Evolutionary conservation across 2,888 invertebrate species (phyloP).

Genomic region (Coelogynopora nodosa): DNA sequence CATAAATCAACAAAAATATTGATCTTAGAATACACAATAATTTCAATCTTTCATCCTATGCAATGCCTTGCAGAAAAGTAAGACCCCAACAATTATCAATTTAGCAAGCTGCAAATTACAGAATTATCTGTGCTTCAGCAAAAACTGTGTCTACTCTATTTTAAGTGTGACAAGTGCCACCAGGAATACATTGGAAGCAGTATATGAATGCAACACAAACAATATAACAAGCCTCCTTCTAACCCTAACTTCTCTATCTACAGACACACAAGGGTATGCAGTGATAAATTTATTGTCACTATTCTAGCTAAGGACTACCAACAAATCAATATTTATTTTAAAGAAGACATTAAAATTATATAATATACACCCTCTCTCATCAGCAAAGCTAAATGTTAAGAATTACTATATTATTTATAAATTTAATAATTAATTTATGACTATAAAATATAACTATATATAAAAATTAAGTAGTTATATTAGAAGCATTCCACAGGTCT

Average conservation of each 20-base stretch:
- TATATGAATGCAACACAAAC: neutral
- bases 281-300: neutral
- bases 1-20: constrained; percentile 24
- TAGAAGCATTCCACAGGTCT: neutral
- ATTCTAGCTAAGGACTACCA: constrained; percentile 3
- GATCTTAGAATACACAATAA: neutral
- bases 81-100: neutral
- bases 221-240: neutral
- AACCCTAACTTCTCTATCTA: neutral
- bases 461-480: neutral
- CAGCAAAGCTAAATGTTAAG: neutral
- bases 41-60: neutral
- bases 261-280: neutral
- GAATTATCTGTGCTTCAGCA: neutral
- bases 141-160: constrained; percentile 6
- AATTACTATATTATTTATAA: neutral
- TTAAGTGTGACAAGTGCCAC: constrained; percentile 12
- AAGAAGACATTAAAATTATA: neutral
- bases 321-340: neutral
- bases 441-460: neutral
- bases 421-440: neutral
- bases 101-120: neutral
- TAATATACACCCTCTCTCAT: constrained; percentile 15
- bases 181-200: constrained; percentile 15
- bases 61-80: neutral